Conservation (phyloP, 2,113 vertebrate species). For the Eidolon helvum region DNA sequence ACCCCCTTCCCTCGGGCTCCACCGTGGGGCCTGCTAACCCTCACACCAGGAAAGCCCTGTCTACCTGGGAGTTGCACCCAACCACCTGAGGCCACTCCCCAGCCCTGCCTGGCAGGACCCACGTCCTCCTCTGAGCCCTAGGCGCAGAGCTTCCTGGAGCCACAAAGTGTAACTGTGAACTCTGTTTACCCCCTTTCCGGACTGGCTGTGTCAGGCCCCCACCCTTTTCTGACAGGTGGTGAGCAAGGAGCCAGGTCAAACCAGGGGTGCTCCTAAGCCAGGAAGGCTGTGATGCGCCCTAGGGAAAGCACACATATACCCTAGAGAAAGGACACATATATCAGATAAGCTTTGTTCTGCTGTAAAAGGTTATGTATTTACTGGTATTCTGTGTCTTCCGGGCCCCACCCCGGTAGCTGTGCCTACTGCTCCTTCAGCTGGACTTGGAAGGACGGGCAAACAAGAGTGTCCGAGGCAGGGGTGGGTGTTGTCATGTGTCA, state of each 20-base stretch:
- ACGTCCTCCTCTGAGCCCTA: neutral
- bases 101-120: neutral
- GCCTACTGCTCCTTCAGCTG: neutral
- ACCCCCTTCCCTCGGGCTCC: neutral
- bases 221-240: neutral
- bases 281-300: neutral
- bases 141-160: neutral
- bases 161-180: neutral
- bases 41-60: neutral
- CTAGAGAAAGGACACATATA: rapidly evolving
- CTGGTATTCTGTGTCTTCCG: rapidly evolving
- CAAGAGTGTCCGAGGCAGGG: neutral
- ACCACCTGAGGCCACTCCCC: neutral
- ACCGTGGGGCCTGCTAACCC: neutral
- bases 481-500: neutral
- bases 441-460: neutral
- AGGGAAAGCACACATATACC: rapidly evolving
- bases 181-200: neutral
- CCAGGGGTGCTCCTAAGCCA: neutral
- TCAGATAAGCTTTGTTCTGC: rapidly evolving
- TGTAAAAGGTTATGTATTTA: rapidly evolving
- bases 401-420: neutral
- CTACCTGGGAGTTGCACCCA: too few species aligned
- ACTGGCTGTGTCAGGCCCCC: neutral
- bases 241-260: neutral